Conservation (phyloP, 2,888 invertebrate species). For the Mythimna loreyi region DNA sequence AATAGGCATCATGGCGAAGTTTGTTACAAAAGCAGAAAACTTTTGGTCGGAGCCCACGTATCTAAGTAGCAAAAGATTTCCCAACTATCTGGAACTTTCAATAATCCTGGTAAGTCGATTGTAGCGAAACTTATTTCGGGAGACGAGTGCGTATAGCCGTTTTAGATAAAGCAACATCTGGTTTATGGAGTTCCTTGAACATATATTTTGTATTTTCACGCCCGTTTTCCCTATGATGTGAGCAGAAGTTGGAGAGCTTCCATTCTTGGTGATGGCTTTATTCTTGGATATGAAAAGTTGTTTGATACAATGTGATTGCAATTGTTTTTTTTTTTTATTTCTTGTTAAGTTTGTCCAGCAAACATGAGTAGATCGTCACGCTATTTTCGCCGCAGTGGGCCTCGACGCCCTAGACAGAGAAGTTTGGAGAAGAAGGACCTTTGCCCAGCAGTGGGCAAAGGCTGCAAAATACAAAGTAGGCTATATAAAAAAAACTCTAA, state of each 20-base stretch:
- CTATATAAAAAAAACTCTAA: too few relatives aligned
- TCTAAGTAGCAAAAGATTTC: slow-evolving; percentile 80
- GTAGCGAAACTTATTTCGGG: slow-evolving; percentile 74
- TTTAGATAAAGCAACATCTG: slow-evolving; percentile 67
- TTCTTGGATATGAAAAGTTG: slow-evolving; percentile 26
- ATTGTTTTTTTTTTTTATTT: slow-evolving; percentile 5
- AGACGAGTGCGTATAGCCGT: slow-evolving; percentile 65
- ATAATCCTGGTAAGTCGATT: slow-evolving; percentile 84
- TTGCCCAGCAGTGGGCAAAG: too few relatives aligned
- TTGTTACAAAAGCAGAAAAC: slow-evolving; percentile 75
- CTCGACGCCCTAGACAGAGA: too few relatives aligned
- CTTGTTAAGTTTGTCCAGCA: neutral
- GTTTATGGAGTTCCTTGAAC: slow-evolving; percentile 58
- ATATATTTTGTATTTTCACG: slow-evolving; percentile 62
- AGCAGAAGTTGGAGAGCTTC: slow-evolving; percentile 54
- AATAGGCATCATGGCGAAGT: slow-evolving; percentile 76
- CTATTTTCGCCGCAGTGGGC: too few relatives aligned
- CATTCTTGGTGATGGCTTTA: slow-evolving; percentile 38
- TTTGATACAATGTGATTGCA: slow-evolving; percentile 12
- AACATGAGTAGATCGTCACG: too few relatives aligned
- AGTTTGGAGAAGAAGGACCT: too few relatives aligned
- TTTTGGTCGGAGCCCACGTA: slow-evolving; percentile 79
- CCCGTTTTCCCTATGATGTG: slow-evolving; percentile 52
- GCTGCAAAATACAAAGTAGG: too few relatives aligned
- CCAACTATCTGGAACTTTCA: slow-evolving; percentile 83